Conservation (phyloP, 2,797 vertebrate genomes). For the Odontamblyopus lacepedii region DNA sequence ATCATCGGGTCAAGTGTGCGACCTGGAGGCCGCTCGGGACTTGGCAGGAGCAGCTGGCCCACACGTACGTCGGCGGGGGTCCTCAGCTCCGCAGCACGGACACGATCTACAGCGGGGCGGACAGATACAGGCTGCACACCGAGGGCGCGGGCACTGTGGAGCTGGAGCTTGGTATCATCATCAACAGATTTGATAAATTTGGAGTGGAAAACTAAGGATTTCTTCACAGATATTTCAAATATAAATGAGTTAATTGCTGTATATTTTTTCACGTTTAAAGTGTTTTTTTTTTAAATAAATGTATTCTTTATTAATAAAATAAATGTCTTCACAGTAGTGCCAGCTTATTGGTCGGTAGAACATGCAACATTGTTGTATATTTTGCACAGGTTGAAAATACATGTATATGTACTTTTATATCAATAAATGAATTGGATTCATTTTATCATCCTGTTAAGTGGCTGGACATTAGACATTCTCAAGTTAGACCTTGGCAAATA, state of each 20-base stretch:
- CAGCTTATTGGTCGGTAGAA: slow-evolving; percentile 2
- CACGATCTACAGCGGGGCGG: slow-evolving; percentile 86
- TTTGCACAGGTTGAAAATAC: too few relatives aligned
- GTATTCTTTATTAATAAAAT: slow-evolving; percentile 34
- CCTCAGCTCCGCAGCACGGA: slow-evolving; percentile 86
- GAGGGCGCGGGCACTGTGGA: slow-evolving; percentile 85
- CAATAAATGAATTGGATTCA: too few relatives aligned
- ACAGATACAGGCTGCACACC: slow-evolving; percentile 89
- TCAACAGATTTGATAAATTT: slow-evolving; percentile 86
- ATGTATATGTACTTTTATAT: too few relatives aligned
- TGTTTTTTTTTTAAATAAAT: slow-evolving; percentile 27
- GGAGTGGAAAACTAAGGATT: slow-evolving; percentile 74
- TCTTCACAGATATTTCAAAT: neutral
- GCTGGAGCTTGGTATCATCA: slow-evolving; percentile 84
- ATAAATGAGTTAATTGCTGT: neutral
- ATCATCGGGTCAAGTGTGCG: slow-evolving; percentile 82
- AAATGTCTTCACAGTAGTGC: slow-evolving; percentile 12
- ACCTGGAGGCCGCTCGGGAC: slow-evolving; percentile 90
- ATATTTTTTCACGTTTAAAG: neutral
- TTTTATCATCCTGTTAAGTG: too few relatives aligned
- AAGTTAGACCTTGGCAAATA: neutral
- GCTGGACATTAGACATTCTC: too few relatives aligned
- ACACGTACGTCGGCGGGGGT: slow-evolving; percentile 87
- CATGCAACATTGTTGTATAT: neutral
- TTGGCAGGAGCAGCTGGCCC: slow-evolving; percentile 86